Percentiles rank a stretch among this genome's conserved stretches.
Evolutionary conservation across 1,140 invertebrate species (phyloP).

Genomic region (Rhyzopertha dominica): DNA sequence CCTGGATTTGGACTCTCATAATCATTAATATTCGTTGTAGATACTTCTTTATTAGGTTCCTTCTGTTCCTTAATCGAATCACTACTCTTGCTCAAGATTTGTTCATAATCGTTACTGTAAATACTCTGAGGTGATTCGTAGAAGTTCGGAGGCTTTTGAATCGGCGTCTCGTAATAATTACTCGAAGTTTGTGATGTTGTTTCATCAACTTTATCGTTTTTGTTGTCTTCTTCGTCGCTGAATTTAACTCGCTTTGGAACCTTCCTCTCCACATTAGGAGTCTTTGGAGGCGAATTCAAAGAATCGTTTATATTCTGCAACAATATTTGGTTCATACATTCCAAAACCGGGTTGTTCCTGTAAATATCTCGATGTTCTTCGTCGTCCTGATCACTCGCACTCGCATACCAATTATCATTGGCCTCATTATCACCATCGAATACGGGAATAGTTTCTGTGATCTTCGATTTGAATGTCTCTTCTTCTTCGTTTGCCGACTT

Average conservation of each 20-base stretch:
- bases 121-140: slow-evolving; percentile 57
- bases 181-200: slow-evolving; percentile 23
- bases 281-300: slow-evolving; percentile 42
- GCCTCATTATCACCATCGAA: slow-evolving; percentile 47
- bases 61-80: too few species aligned
- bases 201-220: slow-evolving; percentile 21
- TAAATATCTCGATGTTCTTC: slow-evolving; percentile 58
- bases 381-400: slow-evolving; percentile 63
- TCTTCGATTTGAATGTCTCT: slow-evolving; percentile 21
- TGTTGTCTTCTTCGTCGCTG: slow-evolving; percentile 38
- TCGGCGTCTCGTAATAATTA: slow-evolving; percentile 44
- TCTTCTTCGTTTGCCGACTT: slow-evolving; percentile 2
- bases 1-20: slow-evolving; percentile 40
- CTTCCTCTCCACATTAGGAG: slow-evolving; percentile 39
- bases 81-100: slow-evolving; percentile 52
- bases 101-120: slow-evolving; percentile 59
- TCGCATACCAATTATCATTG: slow-evolving; percentile 65
- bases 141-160: slow-evolving; percentile 42
- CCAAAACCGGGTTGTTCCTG: slow-evolving; percentile 68
- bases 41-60: too few species aligned
- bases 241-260: slow-evolving; percentile 40
- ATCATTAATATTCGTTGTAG: slow-evolving; percentile 42
- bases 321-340: slow-evolving; percentile 73
- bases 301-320: slow-evolving; percentile 51
- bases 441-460: slow-evolving; percentile 43